These are phyloP conservation scores for Epinephelus lanceolatus DNA, from an alignment of 2,113 vertebrate species.

Conservation along the genomic window DNA sequence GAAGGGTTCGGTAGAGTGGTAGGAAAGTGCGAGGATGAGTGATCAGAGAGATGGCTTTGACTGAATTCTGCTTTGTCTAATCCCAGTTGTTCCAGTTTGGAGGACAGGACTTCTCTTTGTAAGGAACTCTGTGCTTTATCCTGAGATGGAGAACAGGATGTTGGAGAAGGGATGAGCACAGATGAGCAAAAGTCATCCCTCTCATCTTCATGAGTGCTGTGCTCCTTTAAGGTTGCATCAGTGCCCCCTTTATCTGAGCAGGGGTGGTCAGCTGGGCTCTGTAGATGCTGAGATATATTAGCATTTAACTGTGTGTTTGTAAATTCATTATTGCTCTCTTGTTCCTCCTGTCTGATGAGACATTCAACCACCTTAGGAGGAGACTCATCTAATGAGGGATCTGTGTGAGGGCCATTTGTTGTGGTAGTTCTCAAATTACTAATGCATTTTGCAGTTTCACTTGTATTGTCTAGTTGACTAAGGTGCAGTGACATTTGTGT, in stretches of 20 bases:
- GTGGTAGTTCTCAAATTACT: not conserved
- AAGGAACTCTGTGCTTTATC: not conserved
- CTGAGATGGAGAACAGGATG: not conserved
- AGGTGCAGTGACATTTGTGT: constrained; percentile 3
- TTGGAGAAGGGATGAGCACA: not conserved
- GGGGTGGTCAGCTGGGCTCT: constrained; percentile 37
- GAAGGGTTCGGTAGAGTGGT: not conserved
- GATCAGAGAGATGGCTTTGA: not conserved
- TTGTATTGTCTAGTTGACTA: not conserved
- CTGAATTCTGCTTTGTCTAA: not conserved
- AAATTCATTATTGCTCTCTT: not conserved
- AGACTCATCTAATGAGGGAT: not conserved
- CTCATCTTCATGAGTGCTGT: not conserved
- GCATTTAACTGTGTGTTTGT: not conserved
- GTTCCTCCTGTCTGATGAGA: not conserved
- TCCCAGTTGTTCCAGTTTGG: constrained; percentile 4
- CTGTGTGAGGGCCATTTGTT: constrained; percentile 2
- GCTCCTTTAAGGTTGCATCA: constrained; percentile 26
- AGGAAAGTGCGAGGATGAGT: not conserved
- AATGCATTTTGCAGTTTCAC: not conserved
- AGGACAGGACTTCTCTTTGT: not conserved
- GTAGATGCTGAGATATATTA: constrained; percentile 1
- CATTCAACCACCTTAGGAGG: not conserved
- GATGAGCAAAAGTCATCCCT: not conserved
- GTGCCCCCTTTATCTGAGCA: constrained; percentile 39